Base-by-base conservation (phyloP, 2,888 invertebrate genomes). In the Drosophila prolongata region DNA sequence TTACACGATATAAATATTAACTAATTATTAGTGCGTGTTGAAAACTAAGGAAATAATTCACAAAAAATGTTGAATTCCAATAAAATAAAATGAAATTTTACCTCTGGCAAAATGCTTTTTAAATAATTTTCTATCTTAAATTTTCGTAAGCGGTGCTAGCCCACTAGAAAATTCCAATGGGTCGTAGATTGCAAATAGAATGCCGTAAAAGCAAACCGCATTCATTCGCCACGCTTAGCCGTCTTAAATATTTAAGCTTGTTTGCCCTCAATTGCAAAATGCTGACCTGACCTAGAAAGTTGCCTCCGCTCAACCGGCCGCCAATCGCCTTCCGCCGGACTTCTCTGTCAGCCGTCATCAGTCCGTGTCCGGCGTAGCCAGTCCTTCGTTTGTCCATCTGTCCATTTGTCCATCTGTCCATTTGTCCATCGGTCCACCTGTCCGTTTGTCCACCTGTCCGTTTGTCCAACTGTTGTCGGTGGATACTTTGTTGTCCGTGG, bases 271-370 rank as follows among this genome's bases (percentile, higher is more conserved):
- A 64, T 62, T 55, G 64, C n/a, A 62, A 62, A 66, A 57, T 72
- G 78, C 70, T 84, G 87, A 87, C 84, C 70, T 84, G 87, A 87
- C 84, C 87, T 75, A 87, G 56, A 71, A 83, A 77, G 49, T 64
- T 66, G 54, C 55, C 75, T 49, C 27, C 40, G 27, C 40, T 53
- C 40, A 53, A 53, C 40, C 43, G 30, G 42, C 42, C 42, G 49
- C 40, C 55, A 42, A 40, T 49, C 56, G 54, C 40, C 71, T 52
- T 54, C 72, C 42, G 59, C 47, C 62, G 34, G 62, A 37, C 54
- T 38, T 38, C 19, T 73, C 75, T 71, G 71, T 57, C 46, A 74
- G 74, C 43, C 50, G 46, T 70, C 73, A 46, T 69, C 52, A 42
- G 55, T 42, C 54, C 68, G 55, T 47, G 66, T 68, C 69, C 55